Conservation (phyloP, 1,140 invertebrate genomes). For the Heliconius hewitsoni region DNA sequence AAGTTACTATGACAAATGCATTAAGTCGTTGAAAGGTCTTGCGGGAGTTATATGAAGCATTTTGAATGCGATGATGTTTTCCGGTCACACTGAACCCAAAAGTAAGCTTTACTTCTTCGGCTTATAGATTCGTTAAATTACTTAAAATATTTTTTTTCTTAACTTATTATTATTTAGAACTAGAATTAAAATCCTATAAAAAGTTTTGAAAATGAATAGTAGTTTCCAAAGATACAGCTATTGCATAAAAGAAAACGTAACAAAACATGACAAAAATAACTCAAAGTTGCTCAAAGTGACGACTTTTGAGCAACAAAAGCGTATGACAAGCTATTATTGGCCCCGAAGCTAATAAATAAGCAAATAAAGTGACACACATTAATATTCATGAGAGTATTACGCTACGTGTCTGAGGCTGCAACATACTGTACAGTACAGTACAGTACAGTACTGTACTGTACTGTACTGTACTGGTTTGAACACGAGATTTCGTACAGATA, state of each 20-base stretch:
- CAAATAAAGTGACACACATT: constrained; percentile 57
- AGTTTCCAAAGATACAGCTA: too few relatives aligned
- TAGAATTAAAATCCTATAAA: too few relatives aligned
- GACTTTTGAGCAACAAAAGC: not conserved
- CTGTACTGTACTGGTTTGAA: constrained; percentile 21
- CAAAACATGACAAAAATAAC: not conserved
- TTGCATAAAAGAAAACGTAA: not conserved
- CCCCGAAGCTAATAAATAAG: constrained; percentile 56
- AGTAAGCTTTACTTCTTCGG: too few relatives aligned
- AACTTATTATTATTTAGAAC: too few relatives aligned
- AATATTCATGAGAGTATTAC: constrained; percentile 61
- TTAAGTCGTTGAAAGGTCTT: too few relatives aligned
- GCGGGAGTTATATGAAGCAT: too few relatives aligned
- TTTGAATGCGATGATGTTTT: too few relatives aligned
- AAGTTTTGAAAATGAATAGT: too few relatives aligned
- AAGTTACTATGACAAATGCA: too few relatives aligned
- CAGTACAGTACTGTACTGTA: constrained; percentile 16
- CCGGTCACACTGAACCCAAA: too few relatives aligned
- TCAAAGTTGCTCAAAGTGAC: not conserved
- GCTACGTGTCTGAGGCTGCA: constrained; percentile 39
- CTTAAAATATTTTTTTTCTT: too few relatives aligned
- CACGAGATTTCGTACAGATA: constrained; percentile 26
- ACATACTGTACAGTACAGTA: not conserved
- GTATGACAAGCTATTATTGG: constrained; percentile 47
- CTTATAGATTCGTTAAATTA: not conserved